Evolutionary conservation across 1,140 invertebrate species (phyloP).

Genomic region (Dreissena rostriformis): DNA sequence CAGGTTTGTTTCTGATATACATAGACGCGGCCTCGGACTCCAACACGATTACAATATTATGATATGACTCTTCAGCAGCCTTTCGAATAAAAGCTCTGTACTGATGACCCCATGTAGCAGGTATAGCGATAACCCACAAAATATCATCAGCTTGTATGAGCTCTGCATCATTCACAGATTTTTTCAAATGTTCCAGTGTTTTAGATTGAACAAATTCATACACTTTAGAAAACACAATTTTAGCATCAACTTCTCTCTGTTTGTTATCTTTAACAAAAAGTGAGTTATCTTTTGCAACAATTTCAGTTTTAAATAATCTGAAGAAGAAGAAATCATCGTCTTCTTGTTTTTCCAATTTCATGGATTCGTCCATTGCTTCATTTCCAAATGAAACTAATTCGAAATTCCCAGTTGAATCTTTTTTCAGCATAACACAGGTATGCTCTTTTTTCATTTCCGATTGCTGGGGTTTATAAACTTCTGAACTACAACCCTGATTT

Average conservation of each 20-base stretch:
- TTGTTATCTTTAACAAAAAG: neutral
- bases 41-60: conserved; percentile 32
- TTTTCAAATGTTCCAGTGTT: too few relatives aligned
- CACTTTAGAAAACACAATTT: neutral
- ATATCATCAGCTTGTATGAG: conserved; percentile 27
- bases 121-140: conserved; percentile 41
- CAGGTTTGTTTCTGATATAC: conserved; percentile 29
- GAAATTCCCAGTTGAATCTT: neutral
- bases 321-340: conserved; percentile 19
- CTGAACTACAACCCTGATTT: neutral
- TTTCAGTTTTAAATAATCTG: conserved; percentile 42
- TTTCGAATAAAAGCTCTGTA: conserved; percentile 45
- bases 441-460: conserved; percentile 6
- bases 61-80: conserved; percentile 38
- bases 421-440: conserved; percentile 32
- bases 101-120: conserved; percentile 38
- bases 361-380: conserved; percentile 24
- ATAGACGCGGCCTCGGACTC: conserved; percentile 59
- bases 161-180: neutral
- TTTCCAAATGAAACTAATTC: conserved; percentile 27
- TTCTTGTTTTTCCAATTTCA: neutral
- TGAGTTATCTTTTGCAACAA: conserved; percentile 1
- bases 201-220: neutral
- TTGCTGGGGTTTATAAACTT: neutral
- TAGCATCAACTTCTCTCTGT: neutral